These are phyloP conservation scores for Tamandua tetradactyla DNA, from an alignment of 2,797 vertebrate species.

Conservation along the genomic window DNA sequence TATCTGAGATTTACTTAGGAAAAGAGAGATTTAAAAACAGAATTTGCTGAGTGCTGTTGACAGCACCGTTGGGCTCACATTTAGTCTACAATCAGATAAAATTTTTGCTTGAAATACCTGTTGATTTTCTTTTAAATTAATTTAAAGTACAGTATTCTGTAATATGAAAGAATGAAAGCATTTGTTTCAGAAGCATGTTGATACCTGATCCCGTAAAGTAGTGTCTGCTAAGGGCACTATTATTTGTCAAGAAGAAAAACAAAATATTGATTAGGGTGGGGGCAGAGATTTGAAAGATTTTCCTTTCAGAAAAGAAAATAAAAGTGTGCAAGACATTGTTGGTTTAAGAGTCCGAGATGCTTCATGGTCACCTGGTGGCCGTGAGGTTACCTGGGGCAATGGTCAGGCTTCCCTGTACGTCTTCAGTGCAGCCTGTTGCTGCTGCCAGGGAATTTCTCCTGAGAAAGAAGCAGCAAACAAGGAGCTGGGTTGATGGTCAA, in stretches of 20 bases:
- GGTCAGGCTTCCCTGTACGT: neutral
- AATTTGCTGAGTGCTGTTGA: neutral
- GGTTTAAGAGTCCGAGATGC: neutral
- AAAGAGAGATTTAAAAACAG: slow-evolving; percentile 9
- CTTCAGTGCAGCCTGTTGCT: no score
- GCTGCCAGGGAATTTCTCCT: neutral
- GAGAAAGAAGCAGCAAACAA: neutral
- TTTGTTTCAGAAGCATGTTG: slow-evolving; percentile 42
- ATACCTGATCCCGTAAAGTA: neutral
- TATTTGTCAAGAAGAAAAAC: slow-evolving; percentile 37
- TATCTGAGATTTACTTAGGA: neutral
- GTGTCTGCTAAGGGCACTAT: slow-evolving; percentile 37
- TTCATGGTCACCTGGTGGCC: neutral
- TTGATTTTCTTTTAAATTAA: slow-evolving; percentile 50
- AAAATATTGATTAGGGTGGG: slow-evolving; percentile 16
- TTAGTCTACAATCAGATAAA: slow-evolving; percentile 25
- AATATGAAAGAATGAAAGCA: slow-evolving; percentile 46
- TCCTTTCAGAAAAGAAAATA: neutral
- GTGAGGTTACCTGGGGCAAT: accelerated
- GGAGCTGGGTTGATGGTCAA: neutral
- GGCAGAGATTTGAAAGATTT: neutral
- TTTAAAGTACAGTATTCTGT: slow-evolving; percentile 51
- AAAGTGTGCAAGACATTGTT: neutral
- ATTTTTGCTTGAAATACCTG: slow-evolving; percentile 36
- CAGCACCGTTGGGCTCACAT: neutral